Evolutionary conservation across 2,797 vertebrate genomes (phyloP), one percentile per base, ranked within the genome.

Genomic region (Anas bernieri): DNA sequence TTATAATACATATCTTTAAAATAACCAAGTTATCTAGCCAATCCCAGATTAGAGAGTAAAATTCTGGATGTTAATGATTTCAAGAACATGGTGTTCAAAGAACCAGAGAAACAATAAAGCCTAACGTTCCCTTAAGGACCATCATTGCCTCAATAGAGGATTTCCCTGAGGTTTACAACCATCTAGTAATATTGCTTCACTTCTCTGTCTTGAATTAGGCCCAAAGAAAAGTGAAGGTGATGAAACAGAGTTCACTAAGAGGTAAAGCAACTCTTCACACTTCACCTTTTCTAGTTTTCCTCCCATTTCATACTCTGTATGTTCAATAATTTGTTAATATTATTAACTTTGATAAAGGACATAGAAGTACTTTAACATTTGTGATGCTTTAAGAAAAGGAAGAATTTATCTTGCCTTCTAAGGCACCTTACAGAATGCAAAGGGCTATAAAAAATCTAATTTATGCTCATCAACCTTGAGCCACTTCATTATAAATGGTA

Each of bases 131-230:
- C 70, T 73, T 76, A 59, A 86, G 67, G 56, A 52, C 43, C 41
- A 76, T 90, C 48, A 80, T 35, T 77, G 52, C 66, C 63, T 91
- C 80, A 76, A 73, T 2, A 86, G 62, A 88, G 87, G 89, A 80
- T 93, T 95, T 96, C 94, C 92, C 83, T 83, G n/a, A 93, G 74
- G 91, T 86, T 96, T 94, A 63, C 26, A 94, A 54, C 54, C 64
- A 68, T 92, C 80, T 82, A 93, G 33, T 58, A 92, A 70, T 86
- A 86, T 84, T 77, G 31, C 64, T 67, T 95, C 63, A n/a, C 35
- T 86, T 83, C 22, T 93, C 76, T 90, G 76, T 30, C 52, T 73
- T 92, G 92, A 90, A 86, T 90, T 76, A 82, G 33, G 31, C 33
- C 21, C 33, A 74, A 88, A 37, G 78, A 93, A 56, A 92, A 75